Evolutionary conservation across 2,888 invertebrate species (phyloP).

Genomic region (Siphlonurus alternatus): DNA sequence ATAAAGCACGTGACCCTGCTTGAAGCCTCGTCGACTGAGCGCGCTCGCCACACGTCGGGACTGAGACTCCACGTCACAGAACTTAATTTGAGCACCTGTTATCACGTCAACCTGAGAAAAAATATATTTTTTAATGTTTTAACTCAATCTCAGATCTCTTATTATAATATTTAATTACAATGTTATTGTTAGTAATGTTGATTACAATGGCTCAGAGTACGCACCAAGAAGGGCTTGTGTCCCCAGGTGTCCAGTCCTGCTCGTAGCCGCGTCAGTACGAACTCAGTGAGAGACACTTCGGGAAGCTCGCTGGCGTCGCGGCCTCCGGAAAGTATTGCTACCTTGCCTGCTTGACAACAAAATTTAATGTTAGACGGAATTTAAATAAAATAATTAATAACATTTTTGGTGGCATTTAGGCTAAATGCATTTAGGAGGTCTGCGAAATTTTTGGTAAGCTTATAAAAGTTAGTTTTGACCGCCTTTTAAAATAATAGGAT

Average conservation of each 20-base stretch:
- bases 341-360: too few relatives aligned
- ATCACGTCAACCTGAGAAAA: constrained; percentile 5
- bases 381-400: too few relatives aligned
- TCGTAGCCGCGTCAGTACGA: neutral
- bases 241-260: neutral
- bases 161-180: too few relatives aligned
- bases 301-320: neutral
- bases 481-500: too few relatives aligned
- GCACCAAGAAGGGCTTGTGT: neutral
- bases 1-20: constrained; percentile 10
- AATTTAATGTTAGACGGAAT: too few relatives aligned
- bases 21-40: constrained; percentile 8
- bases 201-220: neutral
- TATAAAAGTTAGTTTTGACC: too few relatives aligned
- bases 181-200: neutral
- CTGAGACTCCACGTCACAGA: constrained; percentile 9
- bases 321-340: neutral
- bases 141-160: too few relatives aligned
- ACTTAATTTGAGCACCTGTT: constrained; percentile 2
- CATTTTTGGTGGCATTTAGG: too few relatives aligned
- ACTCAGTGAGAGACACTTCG: neutral
- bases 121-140: neutral
- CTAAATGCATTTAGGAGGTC: too few relatives aligned
- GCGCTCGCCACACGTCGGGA: constrained; percentile 10
- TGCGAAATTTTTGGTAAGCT: too few relatives aligned